phyloP scores from a whole-genome alignment of 2,797 vertebrate genomes.

The Gephyroberyx darwinii region DNA sequence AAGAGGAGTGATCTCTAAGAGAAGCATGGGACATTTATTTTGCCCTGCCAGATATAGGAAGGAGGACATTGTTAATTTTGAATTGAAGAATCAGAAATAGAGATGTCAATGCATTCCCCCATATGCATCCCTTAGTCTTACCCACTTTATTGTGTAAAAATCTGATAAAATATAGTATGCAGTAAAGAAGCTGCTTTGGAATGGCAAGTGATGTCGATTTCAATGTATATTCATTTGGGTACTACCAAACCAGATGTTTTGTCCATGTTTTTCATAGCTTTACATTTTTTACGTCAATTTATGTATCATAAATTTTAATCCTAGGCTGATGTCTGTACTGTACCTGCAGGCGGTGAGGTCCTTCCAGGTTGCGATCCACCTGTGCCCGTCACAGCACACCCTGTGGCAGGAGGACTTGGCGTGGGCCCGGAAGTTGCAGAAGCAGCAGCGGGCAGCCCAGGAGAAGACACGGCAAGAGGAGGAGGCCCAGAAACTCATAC shows the following conservation, averaged over 20 bases:
- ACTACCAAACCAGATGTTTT: not conserved
- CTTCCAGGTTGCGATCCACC: conserved; percentile 90
- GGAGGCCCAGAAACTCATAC: conserved; percentile 64
- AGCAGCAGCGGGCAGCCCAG: conserved; percentile 79
- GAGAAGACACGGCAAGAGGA: conserved; percentile 75
- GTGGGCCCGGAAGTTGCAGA: conserved; percentile 87
- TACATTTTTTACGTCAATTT: not conserved
- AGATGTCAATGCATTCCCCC: not conserved
- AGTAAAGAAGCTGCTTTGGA: not conserved
- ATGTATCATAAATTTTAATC: conserved; percentile 10
- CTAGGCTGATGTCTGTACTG: conserved; percentile 10
- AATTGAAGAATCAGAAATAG: not conserved
- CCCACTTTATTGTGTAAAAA: not conserved
- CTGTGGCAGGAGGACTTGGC: conserved; percentile 94
- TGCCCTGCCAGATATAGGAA: not conserved
- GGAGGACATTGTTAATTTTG: too few species aligned
- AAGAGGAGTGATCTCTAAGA: not conserved
- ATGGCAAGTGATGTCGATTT: not conserved
- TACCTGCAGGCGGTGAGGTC: conserved; percentile 77
- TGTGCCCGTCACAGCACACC: conserved; percentile 86
- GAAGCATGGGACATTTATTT: not conserved
- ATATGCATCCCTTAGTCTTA: not conserved
- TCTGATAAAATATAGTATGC: not conserved
- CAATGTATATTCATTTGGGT: not conserved
- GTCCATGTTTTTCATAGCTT: not conserved